These are phyloP conservation scores for Ostrea edulis DNA, from an alignment of 1,140 invertebrate genomes.

Conservation along the genomic window DNA sequence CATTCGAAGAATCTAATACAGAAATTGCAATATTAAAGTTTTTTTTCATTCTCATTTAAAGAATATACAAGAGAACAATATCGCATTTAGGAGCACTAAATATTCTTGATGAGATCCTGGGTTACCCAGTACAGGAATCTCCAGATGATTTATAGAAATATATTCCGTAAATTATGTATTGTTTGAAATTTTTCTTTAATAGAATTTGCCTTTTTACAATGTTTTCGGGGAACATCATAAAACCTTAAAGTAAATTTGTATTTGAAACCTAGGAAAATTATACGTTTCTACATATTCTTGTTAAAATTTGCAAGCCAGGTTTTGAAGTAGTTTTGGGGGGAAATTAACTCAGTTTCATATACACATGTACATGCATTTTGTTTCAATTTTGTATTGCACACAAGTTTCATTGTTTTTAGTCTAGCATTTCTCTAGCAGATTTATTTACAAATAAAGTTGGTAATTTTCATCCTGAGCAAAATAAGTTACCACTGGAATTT, in stretches of 20 bases:
- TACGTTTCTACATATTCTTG: too few species aligned
- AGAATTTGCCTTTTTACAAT: not conserved
- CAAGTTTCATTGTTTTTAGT: too few species aligned
- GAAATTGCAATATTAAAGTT: not conserved
- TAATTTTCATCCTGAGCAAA: too few species aligned
- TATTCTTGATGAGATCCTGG: not conserved
- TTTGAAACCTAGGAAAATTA: too few species aligned
- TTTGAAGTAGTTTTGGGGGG: too few species aligned
- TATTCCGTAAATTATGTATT: slow-evolving; percentile 19
- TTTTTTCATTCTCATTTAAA: slow-evolving; percentile 27
- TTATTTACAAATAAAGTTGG: too few species aligned
- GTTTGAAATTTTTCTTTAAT: not conserved
- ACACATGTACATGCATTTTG: too few species aligned
- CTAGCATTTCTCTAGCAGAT: too few species aligned
- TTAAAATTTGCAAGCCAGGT: too few species aligned
- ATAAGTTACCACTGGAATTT: too few species aligned
- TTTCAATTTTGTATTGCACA: too few species aligned
- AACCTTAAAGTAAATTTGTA: not conserved
- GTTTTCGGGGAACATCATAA: not conserved
- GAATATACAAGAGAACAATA: slow-evolving; percentile 15
- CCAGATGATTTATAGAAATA: slow-evolving; percentile 38
- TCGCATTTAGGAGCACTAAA: not conserved
- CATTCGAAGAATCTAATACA: slow-evolving; percentile 19
- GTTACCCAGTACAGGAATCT: not conserved
- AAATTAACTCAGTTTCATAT: too few species aligned